phyloP scores from a whole-genome alignment of 2,888 invertebrate species.

The Hymenopus coronatus region DNA sequence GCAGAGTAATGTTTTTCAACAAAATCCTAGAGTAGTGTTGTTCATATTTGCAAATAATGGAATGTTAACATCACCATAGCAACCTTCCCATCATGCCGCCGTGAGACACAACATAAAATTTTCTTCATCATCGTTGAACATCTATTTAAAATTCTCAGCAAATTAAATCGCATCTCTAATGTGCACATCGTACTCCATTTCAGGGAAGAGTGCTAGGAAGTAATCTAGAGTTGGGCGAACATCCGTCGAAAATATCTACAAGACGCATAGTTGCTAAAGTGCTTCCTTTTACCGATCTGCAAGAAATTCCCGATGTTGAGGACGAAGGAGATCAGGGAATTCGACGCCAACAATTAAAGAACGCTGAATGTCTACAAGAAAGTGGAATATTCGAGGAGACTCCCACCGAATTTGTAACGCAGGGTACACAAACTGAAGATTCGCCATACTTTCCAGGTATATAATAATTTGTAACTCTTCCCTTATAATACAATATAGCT shows the following conservation, averaged over 20 bases:
- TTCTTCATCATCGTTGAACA: not conserved
- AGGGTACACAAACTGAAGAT: slow-evolving; percentile 55
- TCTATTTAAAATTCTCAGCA: not conserved
- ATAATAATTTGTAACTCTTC: no score
- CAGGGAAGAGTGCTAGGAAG: not conserved
- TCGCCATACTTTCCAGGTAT: not conserved
- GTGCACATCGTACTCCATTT: not conserved
- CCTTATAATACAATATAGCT: no score
- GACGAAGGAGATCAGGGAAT: slow-evolving; percentile 35
- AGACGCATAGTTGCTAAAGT: not conserved
- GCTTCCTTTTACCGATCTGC: not conserved
- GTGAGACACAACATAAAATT: not conserved
- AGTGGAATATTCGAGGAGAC: slow-evolving; percentile 70
- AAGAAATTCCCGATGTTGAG: slow-evolving; percentile 39
- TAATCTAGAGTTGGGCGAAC: not conserved
- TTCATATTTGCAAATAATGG: not conserved
- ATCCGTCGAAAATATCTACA: not conserved
- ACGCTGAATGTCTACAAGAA: slow-evolving; percentile 60
- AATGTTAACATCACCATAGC: not conserved
- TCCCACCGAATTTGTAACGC: slow-evolving; percentile 43
- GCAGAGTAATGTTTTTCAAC: no score
- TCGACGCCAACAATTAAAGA: slow-evolving; percentile 47
- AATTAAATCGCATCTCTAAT: not conserved
- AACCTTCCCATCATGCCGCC: not conserved
- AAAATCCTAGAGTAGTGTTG: not conserved